These are phyloP conservation scores for Danio aesculapii DNA, from an alignment of 2,797 vertebrate species.

Conservation along the genomic window DNA sequence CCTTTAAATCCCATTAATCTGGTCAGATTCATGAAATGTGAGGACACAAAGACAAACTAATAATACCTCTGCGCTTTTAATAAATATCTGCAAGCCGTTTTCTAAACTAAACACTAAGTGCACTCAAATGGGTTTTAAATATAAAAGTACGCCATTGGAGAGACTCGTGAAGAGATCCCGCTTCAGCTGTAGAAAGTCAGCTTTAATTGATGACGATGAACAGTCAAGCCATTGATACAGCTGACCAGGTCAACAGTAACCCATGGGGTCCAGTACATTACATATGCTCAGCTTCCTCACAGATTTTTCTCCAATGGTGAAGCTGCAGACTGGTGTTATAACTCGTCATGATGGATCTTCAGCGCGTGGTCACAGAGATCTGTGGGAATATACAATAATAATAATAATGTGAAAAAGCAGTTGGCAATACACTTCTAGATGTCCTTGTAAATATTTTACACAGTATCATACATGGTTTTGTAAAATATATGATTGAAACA, in stretches of 20 bases:
- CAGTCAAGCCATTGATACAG: constrained; percentile 7
- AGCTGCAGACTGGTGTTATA: constrained; percentile 77
- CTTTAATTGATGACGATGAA: constrained; percentile 19
- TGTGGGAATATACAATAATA: constrained; percentile 65
- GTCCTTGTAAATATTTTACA: not conserved
- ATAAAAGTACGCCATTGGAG: not conserved
- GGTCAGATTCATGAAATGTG: too few relatives aligned
- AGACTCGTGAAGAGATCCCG: not conserved
- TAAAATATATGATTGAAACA: too few relatives aligned
- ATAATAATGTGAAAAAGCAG: not conserved
- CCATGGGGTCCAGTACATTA: constrained; percentile 13
- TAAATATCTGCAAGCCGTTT: not conserved
- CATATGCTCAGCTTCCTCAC: not conserved
- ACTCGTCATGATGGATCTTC: constrained; percentile 89
- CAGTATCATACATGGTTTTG: too few relatives aligned
- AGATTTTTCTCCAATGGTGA: not conserved
- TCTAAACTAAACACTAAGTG: not conserved
- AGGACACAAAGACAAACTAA: too few relatives aligned
- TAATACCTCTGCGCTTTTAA: not conserved
- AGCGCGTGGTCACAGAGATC: constrained; percentile 95
- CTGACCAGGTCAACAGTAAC: constrained; percentile 30
- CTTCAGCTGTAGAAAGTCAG: constrained; percentile 11
- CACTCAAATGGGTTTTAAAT: not conserved
- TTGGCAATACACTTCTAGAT: not conserved
- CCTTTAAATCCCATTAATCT: too few relatives aligned